A percentile compares a stretch with the other conserved stretches of the same genome.
phyloP scores from a whole-genome alignment of 2,113 vertebrate genomes.

The Burhinus oedicnemus region DNA sequence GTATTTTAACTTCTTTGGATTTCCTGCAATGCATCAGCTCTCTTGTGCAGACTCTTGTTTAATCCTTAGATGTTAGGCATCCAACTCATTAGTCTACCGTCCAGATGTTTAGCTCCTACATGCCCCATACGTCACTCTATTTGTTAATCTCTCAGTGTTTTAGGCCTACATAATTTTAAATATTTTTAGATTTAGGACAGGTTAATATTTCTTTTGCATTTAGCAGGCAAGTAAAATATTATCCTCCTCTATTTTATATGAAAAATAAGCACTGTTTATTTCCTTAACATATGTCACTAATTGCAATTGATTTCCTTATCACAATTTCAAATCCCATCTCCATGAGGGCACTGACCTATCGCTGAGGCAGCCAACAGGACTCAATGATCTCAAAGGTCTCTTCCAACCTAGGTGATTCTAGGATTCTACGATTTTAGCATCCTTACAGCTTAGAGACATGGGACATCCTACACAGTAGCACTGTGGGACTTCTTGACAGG shows the following conservation, averaged over 20 bases:
- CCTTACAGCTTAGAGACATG: background rate
- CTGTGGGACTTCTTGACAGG: background rate
- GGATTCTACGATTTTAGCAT: background rate
- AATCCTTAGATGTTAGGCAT: background rate
- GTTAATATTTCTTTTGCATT: background rate
- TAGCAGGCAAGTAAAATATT: background rate
- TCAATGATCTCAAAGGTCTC: too few relatives aligned
- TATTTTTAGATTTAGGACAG: background rate
- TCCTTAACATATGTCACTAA: background rate
- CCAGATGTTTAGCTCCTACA: background rate
- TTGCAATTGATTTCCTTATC: accelerated
- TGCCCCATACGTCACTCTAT: background rate
- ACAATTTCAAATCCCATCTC: background rate
- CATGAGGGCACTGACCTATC: background rate
- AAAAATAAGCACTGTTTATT: background rate
- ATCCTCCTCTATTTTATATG: background rate
- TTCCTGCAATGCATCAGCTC: background rate
- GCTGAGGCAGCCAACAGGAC: background rate
- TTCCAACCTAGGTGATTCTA: too few relatives aligned
- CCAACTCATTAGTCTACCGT: background rate
- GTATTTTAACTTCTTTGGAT: background rate
- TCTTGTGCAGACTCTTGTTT: background rate
- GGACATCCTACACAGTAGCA: too few relatives aligned
- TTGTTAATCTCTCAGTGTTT: background rate
- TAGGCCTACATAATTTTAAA: background rate